Percentiles rank a stretch among this genome's conserved stretches.
Evolutionary conservation across 1,140 invertebrate genomes (phyloP).

Genomic region (Papilio polytes): DNA sequence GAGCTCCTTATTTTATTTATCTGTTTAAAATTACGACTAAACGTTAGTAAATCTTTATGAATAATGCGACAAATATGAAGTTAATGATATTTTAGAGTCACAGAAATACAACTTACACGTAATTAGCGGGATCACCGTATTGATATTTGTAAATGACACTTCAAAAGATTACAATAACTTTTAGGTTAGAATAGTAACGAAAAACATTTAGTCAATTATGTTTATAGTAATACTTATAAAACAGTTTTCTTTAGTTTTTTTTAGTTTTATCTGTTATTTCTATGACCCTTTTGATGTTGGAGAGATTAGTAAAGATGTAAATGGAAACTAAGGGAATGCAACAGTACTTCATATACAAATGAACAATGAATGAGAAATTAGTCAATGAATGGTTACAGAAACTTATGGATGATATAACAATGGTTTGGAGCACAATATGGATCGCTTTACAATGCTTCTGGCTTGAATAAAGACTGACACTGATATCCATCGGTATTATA

Average conservation of each 20-base stretch:
- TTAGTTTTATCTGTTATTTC: not conserved
- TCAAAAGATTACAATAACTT: not conserved
- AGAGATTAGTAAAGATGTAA: constrained; percentile 12
- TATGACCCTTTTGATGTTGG: constrained; percentile 3
- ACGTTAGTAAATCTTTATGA: constrained; percentile 24
- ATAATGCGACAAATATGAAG: not conserved
- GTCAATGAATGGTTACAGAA: constrained; percentile 13
- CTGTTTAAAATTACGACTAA: constrained; percentile 26
- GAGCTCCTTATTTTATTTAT: constrained; percentile 29
- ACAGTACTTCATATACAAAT: constrained; percentile 10
- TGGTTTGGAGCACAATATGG: constrained; percentile 10
- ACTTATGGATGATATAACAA: constrained; percentile 27
- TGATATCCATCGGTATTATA: constrained; percentile 24
- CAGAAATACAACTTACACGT: not conserved
- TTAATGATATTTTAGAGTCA: not conserved
- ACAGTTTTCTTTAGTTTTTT: not conserved
- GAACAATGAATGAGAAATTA: constrained; percentile 30
- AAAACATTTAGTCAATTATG: not conserved
- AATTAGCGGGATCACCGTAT: not conserved
- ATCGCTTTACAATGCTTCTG: constrained; percentile 15
- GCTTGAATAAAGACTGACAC: not conserved
- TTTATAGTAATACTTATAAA: not conserved
- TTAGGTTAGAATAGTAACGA: constrained; percentile 1
- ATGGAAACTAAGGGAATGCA: constrained; percentile 30
- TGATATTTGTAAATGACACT: not conserved